Conservation (phyloP, 2,888 invertebrate genomes). For the Lordiphosa fenestrarum region DNA sequence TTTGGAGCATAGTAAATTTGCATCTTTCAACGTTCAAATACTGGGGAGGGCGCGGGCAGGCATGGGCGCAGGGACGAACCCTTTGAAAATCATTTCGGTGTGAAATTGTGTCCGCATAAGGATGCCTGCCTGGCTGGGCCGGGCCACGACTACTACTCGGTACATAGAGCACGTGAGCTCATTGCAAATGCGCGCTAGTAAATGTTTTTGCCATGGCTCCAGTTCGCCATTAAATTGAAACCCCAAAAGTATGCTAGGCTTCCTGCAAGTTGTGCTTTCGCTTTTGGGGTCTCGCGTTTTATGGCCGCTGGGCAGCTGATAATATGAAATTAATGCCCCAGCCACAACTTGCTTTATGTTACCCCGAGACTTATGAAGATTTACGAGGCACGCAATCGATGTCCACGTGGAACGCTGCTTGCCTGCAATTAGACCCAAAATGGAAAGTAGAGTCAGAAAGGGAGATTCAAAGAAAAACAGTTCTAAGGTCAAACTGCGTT, state of each 20-base stretch:
- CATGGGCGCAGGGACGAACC: constrained; percentile 12
- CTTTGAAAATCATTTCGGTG: constrained; percentile 68
- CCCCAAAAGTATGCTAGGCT: constrained; percentile 54
- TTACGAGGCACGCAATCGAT: constrained; percentile 69
- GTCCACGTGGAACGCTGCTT: constrained; percentile 47
- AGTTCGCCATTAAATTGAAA: constrained; percentile 55
- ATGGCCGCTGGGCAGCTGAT: constrained; percentile 54
- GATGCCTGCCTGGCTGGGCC: neutral
- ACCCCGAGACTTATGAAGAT: constrained; percentile 48
- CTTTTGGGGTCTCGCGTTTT: constrained; percentile 43
- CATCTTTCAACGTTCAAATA: constrained; percentile 70
- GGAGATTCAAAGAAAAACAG: constrained; percentile 13
- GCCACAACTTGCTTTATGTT: constrained; percentile 24
- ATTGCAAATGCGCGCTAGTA: constrained; percentile 58
- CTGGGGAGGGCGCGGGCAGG: neutral
- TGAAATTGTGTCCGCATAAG: constrained; percentile 66
- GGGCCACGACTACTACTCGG: constrained; percentile 7
- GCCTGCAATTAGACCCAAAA: constrained; percentile 57
- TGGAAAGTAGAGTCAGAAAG: constrained; percentile 16
- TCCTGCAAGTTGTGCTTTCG: constrained; percentile 18
- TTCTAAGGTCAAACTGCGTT: constrained; percentile 21
- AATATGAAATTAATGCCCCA: constrained; percentile 67
- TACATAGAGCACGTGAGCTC: constrained; percentile 53
- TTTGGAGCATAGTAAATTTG: constrained; percentile 67
- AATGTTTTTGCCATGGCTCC: constrained; percentile 42